Percentiles rank a stretch among this genome's conserved stretches.
phyloP scores from a whole-genome alignment of 2,797 vertebrate genomes.

The Squalus acanthias region DNA sequence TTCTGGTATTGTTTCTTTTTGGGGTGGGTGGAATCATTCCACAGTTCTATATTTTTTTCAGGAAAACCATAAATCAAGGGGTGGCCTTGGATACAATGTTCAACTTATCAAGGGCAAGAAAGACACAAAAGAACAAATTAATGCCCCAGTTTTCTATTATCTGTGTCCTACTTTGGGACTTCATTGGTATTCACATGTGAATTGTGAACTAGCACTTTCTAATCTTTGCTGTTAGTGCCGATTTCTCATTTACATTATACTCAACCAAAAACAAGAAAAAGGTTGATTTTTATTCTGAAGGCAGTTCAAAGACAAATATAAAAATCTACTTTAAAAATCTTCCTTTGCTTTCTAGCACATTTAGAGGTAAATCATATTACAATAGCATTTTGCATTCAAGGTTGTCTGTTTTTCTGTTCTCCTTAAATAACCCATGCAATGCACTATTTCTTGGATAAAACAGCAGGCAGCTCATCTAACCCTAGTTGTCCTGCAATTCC shows the following conservation, averaged over 20 bases:
- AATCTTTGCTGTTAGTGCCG: neutral
- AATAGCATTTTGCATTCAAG: neutral
- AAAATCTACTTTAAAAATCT: neutral
- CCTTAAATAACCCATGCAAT: neutral
- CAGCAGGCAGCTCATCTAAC: neutral
- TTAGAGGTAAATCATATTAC: neutral
- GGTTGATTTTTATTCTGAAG: neutral
- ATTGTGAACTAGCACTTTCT: conserved; percentile 31
- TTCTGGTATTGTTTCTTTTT: neutral
- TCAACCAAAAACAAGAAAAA: neutral
- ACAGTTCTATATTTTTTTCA: neutral
- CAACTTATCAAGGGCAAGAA: conserved; percentile 9
- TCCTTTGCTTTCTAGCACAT: neutral
- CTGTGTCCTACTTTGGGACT: neutral
- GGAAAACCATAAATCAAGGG: neutral
- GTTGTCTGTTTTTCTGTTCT: neutral
- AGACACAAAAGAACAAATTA: neutral
- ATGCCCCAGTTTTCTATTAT: conserved; percentile 16
- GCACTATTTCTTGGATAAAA: neutral
- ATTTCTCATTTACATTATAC: neutral
- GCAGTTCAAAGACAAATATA: neutral
- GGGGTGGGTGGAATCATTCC: neutral
- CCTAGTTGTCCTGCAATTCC: neutral
- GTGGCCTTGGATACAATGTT: neutral
- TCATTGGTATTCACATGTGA: conserved; percentile 33